Base-by-base conservation (phyloP, 2,888 invertebrate species). In the Cantharis flavilabris region DNA sequence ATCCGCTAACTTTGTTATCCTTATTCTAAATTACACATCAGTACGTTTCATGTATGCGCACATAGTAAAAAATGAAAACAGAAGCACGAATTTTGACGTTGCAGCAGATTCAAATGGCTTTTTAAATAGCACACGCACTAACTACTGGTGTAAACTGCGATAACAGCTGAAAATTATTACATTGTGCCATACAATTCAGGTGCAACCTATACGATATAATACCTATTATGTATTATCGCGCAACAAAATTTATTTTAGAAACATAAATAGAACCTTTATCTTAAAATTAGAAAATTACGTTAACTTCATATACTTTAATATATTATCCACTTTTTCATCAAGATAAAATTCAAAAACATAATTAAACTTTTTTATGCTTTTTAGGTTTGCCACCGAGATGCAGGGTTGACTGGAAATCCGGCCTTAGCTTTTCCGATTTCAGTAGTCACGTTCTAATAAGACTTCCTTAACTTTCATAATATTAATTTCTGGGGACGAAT, bases 1-100 rank as follows among this genome's bases (percentile, higher is more conserved):
- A 76, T 75, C 73, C 63, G 64, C 69, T 76, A 76, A 78, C 73
- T 77, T 77, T 77, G 77, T 73, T 77, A 75, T 78, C 78, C 78
- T 62, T 49, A 69, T 71, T 78, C 73, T 76, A 70, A 78, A 78
- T 73, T 62, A 62, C 78, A 69, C 76, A 78, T 78, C 78, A 69
- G 73, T 78, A 76, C 63, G 30, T 71, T 77, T 78, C 76, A 73
- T 76, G 78, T 76, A 71, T 76, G 71, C 73, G 69, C 65, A 26
- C 76, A 73, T 67, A 23, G 72, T 23, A 49, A 74, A 71, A 69
- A 65, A 69, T 33, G 62, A 67, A 64, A 65, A 75, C 64, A 65
- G 64, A 23, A 69, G 14, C 49, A 49, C 67, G 65, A 26, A 75
- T 70, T 78, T 75, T 73, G 70, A 73, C 70, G 73, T 70, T 77